A percentile compares a stretch with the other conserved stretches of the same genome.
phyloP scores from a whole-genome alignment of 2,113 vertebrate species.

The Nannospalax galili region DNA sequence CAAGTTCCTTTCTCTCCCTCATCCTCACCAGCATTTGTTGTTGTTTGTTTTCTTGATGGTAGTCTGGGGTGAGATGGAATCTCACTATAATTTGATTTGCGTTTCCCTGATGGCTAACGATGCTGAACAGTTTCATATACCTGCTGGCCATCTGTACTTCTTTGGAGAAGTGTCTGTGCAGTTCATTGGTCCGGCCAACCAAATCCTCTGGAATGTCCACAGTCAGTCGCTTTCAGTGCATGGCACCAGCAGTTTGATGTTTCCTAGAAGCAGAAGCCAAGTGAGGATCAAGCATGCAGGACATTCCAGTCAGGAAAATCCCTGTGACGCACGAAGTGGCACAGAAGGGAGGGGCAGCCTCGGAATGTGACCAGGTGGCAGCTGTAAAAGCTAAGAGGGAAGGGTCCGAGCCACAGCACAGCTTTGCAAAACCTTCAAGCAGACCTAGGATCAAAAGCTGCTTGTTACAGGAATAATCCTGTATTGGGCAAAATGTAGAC shows the following conservation, averaged over 20 bases:
- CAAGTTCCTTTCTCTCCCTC: neutral
- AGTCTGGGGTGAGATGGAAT: neutral
- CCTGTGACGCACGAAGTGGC: neutral
- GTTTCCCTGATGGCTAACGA: neutral
- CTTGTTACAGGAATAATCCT: neutral
- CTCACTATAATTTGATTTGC: neutral
- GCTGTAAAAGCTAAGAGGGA: neutral
- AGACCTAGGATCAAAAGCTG: neutral
- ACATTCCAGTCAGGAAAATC: neutral
- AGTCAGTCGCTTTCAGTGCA: neutral
- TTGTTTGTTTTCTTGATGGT: neutral
- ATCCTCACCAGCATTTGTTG: neutral
- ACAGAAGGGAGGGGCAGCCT: neutral
- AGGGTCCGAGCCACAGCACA: neutral
- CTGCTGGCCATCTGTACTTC: neutral
- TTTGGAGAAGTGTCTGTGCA: neutral
- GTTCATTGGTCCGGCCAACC: neutral
- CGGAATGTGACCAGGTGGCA: too few species aligned
- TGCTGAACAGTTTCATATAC: neutral
- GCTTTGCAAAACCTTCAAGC: neutral
- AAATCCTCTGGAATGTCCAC: neutral
- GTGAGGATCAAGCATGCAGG: neutral
- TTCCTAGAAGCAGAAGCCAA: neutral
- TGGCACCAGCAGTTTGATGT: neutral
- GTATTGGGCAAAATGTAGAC: neutral